A percentile compares a stretch with the other conserved stretches of the same genome.
These are phyloP conservation scores for Taenaris catops DNA, from an alignment of 2,888 invertebrate genomes.

Conservation along the genomic window DNA sequence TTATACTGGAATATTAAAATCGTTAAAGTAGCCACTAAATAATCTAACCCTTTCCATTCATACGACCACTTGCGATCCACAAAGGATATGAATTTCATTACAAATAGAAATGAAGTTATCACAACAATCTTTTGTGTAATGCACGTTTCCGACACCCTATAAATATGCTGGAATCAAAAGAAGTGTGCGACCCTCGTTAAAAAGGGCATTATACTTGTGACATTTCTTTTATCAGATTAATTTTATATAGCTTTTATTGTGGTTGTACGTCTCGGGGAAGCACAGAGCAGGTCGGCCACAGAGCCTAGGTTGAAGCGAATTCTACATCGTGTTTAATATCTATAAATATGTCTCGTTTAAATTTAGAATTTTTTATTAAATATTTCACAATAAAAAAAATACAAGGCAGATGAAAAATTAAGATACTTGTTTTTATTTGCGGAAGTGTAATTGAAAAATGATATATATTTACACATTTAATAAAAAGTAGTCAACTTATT, in stretches of 20 bases:
- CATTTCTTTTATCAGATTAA: constrained; percentile 39
- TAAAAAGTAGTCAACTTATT: too few species aligned
- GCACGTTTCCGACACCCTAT: constrained; percentile 24
- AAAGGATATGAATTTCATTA: constrained; percentile 29
- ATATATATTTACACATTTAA: too few species aligned
- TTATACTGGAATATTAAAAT: not conserved
- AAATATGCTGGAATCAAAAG: constrained; percentile 23
- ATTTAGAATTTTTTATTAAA: too few species aligned
- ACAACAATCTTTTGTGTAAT: constrained; percentile 27
- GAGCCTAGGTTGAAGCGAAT: too few species aligned
- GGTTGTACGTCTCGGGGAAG: constrained; percentile 11
- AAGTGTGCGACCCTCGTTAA: constrained; percentile 38
- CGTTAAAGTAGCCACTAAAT: not conserved
- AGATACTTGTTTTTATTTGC: too few species aligned
- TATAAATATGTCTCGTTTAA: too few species aligned
- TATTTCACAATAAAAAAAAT: too few species aligned
- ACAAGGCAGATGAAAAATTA: too few species aligned
- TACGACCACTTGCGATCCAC: constrained; percentile 4
- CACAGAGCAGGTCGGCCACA: not conserved
- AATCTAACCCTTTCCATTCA: constrained; percentile 8
- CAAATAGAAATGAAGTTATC: constrained; percentile 31
- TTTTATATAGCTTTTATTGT: constrained; percentile 33
- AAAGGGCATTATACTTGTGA: constrained; percentile 31
- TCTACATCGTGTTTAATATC: too few species aligned
- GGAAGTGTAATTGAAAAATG: too few species aligned